Evolutionary conservation across 1,140 invertebrate genomes (phyloP), one percentile per base, ranked within the genome.

Genomic region (Zaprionus vittiger): DNA sequence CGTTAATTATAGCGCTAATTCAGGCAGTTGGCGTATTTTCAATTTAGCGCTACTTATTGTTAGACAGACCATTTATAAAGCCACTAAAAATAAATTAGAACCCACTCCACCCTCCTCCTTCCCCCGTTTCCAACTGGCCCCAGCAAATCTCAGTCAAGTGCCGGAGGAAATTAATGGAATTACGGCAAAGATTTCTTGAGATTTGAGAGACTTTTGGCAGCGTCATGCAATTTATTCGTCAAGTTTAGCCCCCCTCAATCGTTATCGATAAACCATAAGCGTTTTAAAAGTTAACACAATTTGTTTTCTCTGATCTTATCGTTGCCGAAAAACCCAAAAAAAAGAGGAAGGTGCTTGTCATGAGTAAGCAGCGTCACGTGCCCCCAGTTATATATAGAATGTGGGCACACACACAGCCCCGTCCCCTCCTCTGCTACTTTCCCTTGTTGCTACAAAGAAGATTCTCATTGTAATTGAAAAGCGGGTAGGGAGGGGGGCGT

Each of bases 1-100:
- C 69, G 81, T 89, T 90, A 90, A 90, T 84, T 90, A 81, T 90
- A 89, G 85, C 78, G 81, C 81, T 89, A 79, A 85, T 81, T 90
- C 81, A 55, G 67, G 55, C 59, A 55, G 62, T 66, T 80, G 72
- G 70, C 64, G 71, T 68, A 72, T 74, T 74, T 54, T 68, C 81
- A 80, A 72, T 79, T 86, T 89, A 81, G 75, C 85, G 85, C 84
- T 89, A 90, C 81, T 90, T 73, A 73, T 73, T 77, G 70, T 77
- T 89, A 81, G 85, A 81, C 72, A 72, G 67, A 71, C 75, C 72
- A 79, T 84, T 87, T 90, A 84, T 90, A 79, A 76, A 72, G 26
- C 63, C 81, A 89, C 85, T 89, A 90, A 84, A 87, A 89, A 89
- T 89, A 81, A 89, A 90, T 90, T 79, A 72, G 81, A 63, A 5